Conservation (phyloP, 2,797 vertebrate genomes). For the Hippocampus kuda region DNA sequence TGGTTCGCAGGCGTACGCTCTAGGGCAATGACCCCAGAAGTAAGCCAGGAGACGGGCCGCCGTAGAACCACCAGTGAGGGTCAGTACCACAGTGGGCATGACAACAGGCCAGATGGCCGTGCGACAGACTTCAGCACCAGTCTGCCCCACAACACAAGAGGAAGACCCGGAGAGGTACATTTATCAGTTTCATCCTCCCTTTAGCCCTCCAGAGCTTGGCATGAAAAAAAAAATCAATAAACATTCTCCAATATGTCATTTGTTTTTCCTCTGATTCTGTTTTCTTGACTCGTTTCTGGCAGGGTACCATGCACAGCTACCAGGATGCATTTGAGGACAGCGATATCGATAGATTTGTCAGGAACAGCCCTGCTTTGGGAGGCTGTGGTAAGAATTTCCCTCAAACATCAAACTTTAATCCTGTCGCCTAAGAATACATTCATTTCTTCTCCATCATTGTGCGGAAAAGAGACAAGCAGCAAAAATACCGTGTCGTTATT, state of each 20-base stretch:
- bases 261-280: not conserved
- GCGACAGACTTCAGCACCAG: constrained; percentile 79
- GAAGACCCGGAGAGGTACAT: constrained; percentile 81
- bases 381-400: constrained; percentile 76
- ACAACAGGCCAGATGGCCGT: constrained; percentile 60
- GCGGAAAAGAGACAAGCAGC: not conserved
- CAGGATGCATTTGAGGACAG: constrained; percentile 84
- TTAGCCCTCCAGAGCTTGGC: not conserved
- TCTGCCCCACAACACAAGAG: constrained; percentile 83
- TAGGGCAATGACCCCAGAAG: constrained; percentile 74
- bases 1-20: constrained; percentile 76
- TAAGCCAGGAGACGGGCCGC: constrained; percentile 58
- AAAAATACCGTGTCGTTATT: not conserved
- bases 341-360: constrained; percentile 64
- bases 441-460: constrained; percentile 34
- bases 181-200: not conserved
- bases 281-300: not conserved
- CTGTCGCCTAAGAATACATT: constrained; percentile 66
- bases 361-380: constrained; percentile 59
- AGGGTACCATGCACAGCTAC: constrained; percentile 87
- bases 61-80: constrained; percentile 83
- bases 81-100: constrained; percentile 80
- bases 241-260: not conserved
- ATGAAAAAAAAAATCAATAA: not conserved
- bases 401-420: constrained; percentile 61